Percentiles rank a stretch among this genome's conserved stretches.
Conservation (phyloP, 1,140 invertebrate species). For the Episyrphus balteatus region DNA sequence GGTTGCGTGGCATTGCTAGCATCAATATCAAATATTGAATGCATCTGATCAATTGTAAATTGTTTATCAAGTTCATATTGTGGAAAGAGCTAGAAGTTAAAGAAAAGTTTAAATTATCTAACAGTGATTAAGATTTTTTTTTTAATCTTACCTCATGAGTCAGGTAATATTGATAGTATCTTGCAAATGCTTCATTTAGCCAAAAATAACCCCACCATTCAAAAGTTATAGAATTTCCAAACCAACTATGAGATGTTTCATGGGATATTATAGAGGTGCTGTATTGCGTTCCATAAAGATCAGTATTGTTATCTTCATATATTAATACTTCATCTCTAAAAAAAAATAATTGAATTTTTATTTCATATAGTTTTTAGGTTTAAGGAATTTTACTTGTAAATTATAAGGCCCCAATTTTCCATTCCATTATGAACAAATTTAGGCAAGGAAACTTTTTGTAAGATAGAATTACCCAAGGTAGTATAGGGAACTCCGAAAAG, state of each 20-base stretch:
- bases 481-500: slow-evolving; percentile 38
- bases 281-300: slow-evolving; percentile 36
- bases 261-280: slow-evolving; percentile 45
- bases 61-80: slow-evolving; percentile 41
- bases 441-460: slow-evolving; percentile 61
- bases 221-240: slow-evolving; percentile 54
- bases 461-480: slow-evolving; percentile 35
- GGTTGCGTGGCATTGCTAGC: slow-evolving; percentile 47
- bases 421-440: slow-evolving; percentile 68
- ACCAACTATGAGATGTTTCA: slow-evolving; percentile 57
- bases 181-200: slow-evolving; percentile 59
- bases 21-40: slow-evolving; percentile 52
- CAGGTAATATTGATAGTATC: slow-evolving; percentile 53
- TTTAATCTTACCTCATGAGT: slow-evolving; percentile 37
- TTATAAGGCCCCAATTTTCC: slow-evolving; percentile 76
- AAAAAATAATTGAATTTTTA: neutral
- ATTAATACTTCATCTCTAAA: slow-evolving; percentile 35
- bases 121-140: slow-evolving; percentile 8
- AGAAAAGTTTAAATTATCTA: neutral
- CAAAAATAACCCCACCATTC: slow-evolving; percentile 56
- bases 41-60: slow-evolving; percentile 53
- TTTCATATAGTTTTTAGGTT: neutral
- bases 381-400: slow-evolving; percentile 39
- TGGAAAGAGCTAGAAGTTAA: slow-evolving; percentile 18
- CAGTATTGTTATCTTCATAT: slow-evolving; percentile 32